Evolutionary conservation across 2,113 vertebrate species (phyloP).

Genomic region (Nannobrachium achirus): DNA sequence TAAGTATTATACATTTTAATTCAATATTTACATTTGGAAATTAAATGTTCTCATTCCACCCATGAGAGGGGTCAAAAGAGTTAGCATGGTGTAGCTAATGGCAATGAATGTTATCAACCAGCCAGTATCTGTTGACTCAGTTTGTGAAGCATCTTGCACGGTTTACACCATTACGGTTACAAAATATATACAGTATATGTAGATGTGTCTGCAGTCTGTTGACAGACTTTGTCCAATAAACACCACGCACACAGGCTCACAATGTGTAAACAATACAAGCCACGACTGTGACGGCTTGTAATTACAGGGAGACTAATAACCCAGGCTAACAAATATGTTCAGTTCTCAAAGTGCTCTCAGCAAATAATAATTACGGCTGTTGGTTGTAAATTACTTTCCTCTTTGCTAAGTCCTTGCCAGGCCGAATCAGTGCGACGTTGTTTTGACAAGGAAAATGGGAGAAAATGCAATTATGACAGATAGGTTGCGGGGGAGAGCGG

Average conservation of each 20-base stretch:
- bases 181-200: too few relatives aligned
- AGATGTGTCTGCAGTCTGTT: too few relatives aligned
- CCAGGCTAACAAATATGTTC: conserved; percentile 54
- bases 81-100: too few relatives aligned
- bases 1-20: conserved; percentile 21
- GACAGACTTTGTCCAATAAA: too few relatives aligned
- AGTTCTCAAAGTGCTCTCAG: conserved; percentile 53
- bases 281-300: background rate
- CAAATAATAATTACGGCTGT: conserved; percentile 65
- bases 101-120: too few relatives aligned
- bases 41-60: background rate
- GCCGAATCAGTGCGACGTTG: conserved; percentile 39
- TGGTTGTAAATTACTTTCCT: conserved; percentile 62
- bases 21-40: conserved; percentile 20
- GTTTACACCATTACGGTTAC: too few relatives aligned
- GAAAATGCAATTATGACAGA: conserved; percentile 61
- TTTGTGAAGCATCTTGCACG: too few relatives aligned
- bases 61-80: too few relatives aligned
- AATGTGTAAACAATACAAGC: too few relatives aligned
- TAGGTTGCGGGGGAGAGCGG: conserved; percentile 43
- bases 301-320: conserved; percentile 50
- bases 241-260: too few relatives aligned
- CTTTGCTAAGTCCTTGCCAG: conserved; percentile 52
- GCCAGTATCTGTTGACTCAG: too few relatives aligned
- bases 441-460: conserved; percentile 55